Conservation (phyloP, 2,888 invertebrate species). For the Omphaloscelis lunosa region DNA sequence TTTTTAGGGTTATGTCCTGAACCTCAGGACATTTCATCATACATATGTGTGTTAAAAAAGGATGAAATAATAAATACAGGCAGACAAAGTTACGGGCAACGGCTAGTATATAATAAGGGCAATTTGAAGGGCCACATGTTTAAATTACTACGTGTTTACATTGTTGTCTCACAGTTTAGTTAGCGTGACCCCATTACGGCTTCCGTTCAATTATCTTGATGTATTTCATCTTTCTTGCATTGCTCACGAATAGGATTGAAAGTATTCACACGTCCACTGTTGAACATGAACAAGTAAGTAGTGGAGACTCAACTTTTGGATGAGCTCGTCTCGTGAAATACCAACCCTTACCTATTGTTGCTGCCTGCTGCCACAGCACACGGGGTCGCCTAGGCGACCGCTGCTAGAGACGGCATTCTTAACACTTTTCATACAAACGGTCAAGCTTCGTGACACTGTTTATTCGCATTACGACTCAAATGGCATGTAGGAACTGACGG, state of each 20-base stretch:
- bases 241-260: neutral
- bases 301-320: neutral
- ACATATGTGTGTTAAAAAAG: neutral
- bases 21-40: too few relatives aligned
- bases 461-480: neutral
- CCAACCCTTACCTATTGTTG: neutral
- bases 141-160: conserved; percentile 31
- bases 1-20: too few relatives aligned
- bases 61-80: neutral
- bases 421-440: neutral
- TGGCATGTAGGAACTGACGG: neutral
- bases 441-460: accelerated
- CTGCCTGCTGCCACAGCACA: neutral
- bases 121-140: conserved; percentile 41
- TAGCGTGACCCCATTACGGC: conserved; percentile 50
- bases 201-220: conserved; percentile 52
- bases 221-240: conserved; percentile 41
- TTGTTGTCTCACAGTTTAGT: conserved; percentile 48
- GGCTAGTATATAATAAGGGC: conserved; percentile 1
- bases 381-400: neutral
- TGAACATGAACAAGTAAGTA: neutral
- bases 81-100: too few relatives aligned
- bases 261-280: neutral
- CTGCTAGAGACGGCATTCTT: too few relatives aligned
- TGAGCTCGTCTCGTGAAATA: neutral